Evolutionary conservation across 1,140 invertebrate genomes (phyloP).

Genomic region (Bombus waltoni): DNA sequence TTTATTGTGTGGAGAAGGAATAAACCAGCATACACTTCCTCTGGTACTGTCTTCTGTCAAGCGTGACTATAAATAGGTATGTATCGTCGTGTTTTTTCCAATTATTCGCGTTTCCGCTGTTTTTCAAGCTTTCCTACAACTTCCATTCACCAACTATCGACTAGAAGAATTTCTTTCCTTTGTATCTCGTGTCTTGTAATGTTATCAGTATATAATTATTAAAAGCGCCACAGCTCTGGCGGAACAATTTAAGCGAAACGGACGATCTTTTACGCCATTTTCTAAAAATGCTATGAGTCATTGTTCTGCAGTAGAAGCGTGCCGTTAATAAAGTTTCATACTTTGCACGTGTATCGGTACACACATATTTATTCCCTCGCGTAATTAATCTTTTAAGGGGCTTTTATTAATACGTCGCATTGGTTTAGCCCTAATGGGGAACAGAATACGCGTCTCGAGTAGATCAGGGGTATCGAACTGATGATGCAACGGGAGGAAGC

Average conservation of each 20-base stretch:
- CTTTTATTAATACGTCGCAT: neutral
- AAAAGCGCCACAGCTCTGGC: too few relatives aligned
- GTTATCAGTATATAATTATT: too few relatives aligned
- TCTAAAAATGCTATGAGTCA: too few relatives aligned
- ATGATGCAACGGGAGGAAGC: neutral
- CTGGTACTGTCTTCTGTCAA: neutral
- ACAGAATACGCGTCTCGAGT: neutral
- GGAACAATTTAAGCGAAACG: too few relatives aligned
- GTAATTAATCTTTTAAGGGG: neutral
- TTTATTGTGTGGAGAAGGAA: too few relatives aligned
- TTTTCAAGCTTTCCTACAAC: neutral
- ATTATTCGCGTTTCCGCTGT: neutral
- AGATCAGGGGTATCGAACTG: conserved; percentile 14
- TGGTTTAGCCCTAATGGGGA: neutral
- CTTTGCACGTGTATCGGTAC: neutral
- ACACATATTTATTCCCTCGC: neutral
- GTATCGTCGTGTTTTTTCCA: neutral
- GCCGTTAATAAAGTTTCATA: too few relatives aligned
- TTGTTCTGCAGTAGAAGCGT: too few relatives aligned
- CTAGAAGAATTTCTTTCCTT: too few relatives aligned
- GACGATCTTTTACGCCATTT: too few relatives aligned
- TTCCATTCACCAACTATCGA: neutral
- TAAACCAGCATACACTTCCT: neutral
- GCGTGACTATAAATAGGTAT: neutral
- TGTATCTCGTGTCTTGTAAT: too few relatives aligned